Base-by-base conservation (phyloP, 2,113 vertebrate genomes). In the Pipa parva region DNA sequence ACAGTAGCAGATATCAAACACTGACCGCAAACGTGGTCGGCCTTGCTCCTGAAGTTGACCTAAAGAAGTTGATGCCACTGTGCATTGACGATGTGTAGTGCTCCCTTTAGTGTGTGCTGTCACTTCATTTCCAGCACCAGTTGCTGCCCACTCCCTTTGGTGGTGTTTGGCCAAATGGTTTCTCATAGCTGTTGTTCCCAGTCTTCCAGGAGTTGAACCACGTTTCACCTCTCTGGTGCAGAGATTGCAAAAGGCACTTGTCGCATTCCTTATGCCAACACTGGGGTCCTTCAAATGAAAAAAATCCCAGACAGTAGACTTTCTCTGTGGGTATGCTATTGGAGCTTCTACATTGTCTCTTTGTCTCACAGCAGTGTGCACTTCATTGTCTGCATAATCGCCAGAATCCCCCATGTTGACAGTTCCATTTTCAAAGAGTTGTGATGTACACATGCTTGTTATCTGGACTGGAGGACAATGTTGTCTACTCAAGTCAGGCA, bases 191-290 rank as follows among this genome's bases (percentile, higher is more conserved):
- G 56, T 58, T 10, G 56, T 58, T 7, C 56, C 56, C 29, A 58
- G 11, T 24, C 56, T 37, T 13, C 56, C 56, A 37, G 56, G 56
- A 24, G 56, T 39, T 2, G 56, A 58, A 6, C 31, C 56, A 25
- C 56, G 56, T 37, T 58, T 58, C 12, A 39, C 56, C 31, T 58
- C 56, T 37, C 56, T 58, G 21, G 31, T 58, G 21, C 56, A 58
- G 20, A 58, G 21, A 20, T 58, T 58, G 21, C 56, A 58, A 37
- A 39, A 13, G 31, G 56, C 56, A 36, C 56, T 58, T 20, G 56
- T 58, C 7, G 56, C 31, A 37, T 58, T 58, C 21, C 56, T 58
- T 21, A 58, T 58, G 29, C 56, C 56, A 36, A 58, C 37, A 22
- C 31, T 58, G 4, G 56, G 56, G 56, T 58, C 31, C 24, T 58